Evolutionary conservation across 2,113 vertebrate species (phyloP), one percentile per base, ranked within the genome.

Genomic region (Phylloscopus whistleri): DNA sequence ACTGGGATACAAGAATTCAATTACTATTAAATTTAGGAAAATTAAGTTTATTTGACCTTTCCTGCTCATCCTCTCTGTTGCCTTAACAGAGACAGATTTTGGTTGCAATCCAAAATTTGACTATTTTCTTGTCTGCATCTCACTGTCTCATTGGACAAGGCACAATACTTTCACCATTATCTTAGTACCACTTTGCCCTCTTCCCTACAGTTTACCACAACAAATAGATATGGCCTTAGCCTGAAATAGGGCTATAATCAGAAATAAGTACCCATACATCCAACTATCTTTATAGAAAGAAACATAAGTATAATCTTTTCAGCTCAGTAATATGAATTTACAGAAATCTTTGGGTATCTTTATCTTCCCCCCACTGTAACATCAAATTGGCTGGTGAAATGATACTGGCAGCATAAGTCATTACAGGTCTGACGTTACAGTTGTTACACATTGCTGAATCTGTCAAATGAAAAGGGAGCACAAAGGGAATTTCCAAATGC

Each of bases 401-500:
- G 74, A 96, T 96, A 88, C 87, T 96, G 53, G 28, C 70, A 87
- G 44, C n/a, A 17, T 95, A 98, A 97, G 95, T 95, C 96, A 97
- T 89, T 97, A 94, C 88, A 98, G 96, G 97, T 97, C 95, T 97
- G 96, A 98, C 91, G 92, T 97, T 97, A 97, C 93, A 97, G 95
- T 97, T 97, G 95, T 94, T 96, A 95, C 86, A 97, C 94, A 96
- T 96, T 97, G 97, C 91, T 98, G 98, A 97, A 98, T 97, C 97
- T 97, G 97, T 97, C 93, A 89, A 98, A 97, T 97, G 95, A 97
- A 98, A 96, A 97, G 84, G 82, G 72, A 97, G 79, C 96, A 97
- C 96, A 98, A 98, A 98, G 96, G 96, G 96, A 97, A 98, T 98
- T 97, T 97, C 97, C 97, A 97, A 97, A 98, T 97, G 96, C 97